Evolutionary conservation across 2,888 invertebrate species (phyloP), one percentile per base, ranked within the genome.

Genomic region (Ischnura elegans): DNA sequence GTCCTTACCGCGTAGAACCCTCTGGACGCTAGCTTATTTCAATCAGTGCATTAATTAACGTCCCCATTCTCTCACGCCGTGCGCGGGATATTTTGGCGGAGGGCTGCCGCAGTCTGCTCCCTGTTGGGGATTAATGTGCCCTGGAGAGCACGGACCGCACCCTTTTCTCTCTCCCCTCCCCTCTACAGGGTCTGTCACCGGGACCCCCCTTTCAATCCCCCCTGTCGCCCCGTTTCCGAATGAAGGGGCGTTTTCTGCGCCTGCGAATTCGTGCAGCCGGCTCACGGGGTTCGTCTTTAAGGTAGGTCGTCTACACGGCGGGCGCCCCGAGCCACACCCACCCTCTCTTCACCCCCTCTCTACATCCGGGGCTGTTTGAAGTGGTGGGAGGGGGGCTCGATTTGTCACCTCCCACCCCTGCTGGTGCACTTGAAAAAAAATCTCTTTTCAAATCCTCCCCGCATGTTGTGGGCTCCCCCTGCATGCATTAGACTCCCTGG

Each of bases 221-320:
- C 61, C 29, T 29, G 29, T 13, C n/a, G 36, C 76, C 61, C 36
- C 76, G 25, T 10, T 13, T 13, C 76, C 76, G 13, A 36, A 36
- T 36, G 76, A 25, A 25, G 29, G 36, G 76, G 21, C 25, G 76
- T 2, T 29, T 76, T 76, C 76, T 76, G 76, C 76, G 76, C 76
- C 76, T 76, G 76, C 76, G 76, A 76, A 76, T 76, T 76, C 76
- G 76, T 76, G 76, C 21, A 76, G 76, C 76, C 25, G 76, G 76
- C 76, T 76, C 76, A 76, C 76, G 76, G n/a, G 76, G 16, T 76
- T 76, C 36, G 76, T 76, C 76, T 76, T 76, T 76, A 76, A 76
- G 76, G 76, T 76, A 76, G 76, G 76, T 76, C 76, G 76, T 76
- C 76, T 36, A 76, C 76, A 36, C 66, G 66, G 29, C 25, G 76